Evolutionary conservation across 2,888 invertebrate species (phyloP).

Genomic region (Hedya salicella): DNA sequence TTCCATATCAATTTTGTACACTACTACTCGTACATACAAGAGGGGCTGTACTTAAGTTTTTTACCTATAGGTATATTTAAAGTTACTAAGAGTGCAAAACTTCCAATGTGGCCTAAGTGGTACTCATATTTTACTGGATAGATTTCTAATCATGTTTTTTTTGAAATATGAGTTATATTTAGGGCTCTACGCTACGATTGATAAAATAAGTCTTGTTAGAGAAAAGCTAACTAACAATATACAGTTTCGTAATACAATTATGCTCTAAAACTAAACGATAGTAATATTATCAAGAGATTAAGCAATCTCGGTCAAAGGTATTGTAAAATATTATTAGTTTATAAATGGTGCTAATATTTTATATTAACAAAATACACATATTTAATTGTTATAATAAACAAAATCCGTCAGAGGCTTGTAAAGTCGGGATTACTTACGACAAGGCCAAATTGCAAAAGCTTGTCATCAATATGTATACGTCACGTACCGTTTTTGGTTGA

Average conservation of each 20-base stretch:
- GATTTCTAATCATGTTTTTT: too few species aligned
- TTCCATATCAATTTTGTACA: too few species aligned
- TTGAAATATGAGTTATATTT: too few species aligned
- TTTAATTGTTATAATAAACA: slow-evolving; percentile 28
- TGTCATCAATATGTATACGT: slow-evolving; percentile 66
- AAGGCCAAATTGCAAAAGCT: slow-evolving; percentile 64
- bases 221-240: not conserved
- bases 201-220: too few species aligned
- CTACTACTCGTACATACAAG: too few species aligned
- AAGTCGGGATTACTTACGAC: slow-evolving; percentile 45
- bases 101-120: too few species aligned
- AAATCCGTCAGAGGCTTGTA: slow-evolving; percentile 45
- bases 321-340: not conserved
- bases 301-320: not conserved
- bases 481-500: slow-evolving; percentile 54
- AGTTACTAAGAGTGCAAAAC: too few species aligned
- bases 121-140: too few species aligned
- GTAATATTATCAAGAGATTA: not conserved
- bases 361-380: slow-evolving; percentile 3
- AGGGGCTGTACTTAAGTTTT: too few species aligned
- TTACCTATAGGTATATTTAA: too few species aligned
- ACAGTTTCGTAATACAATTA: too few species aligned
- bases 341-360: not conserved
- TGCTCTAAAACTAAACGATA: not conserved
- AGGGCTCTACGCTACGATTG: too few species aligned